These are phyloP conservation scores for Gymnothorax javanicus DNA, from an alignment of 2,797 vertebrate genomes.

Conservation along the genomic window DNA sequence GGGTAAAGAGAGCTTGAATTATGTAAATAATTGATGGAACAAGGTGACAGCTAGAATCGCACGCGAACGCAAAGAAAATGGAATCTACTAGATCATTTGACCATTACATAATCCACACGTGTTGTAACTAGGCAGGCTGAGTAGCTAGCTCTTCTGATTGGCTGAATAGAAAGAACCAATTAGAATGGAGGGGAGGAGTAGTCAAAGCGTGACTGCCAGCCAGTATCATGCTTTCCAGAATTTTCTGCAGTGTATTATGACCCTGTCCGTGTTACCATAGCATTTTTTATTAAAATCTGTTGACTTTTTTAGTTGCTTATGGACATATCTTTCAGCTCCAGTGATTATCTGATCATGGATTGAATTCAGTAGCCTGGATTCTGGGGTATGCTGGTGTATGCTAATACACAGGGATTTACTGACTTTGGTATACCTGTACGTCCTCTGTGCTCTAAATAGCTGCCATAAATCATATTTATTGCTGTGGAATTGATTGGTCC, in stretches of 20 bases:
- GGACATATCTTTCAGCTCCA: neutral
- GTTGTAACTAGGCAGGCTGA: constrained; percentile 32
- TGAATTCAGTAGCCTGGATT: neutral
- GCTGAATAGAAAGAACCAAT: constrained; percentile 24
- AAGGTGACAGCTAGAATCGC: neutral
- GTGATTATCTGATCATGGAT: neutral
- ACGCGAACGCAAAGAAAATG: neutral
- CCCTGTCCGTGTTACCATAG: neutral
- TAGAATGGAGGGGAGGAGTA: constrained; percentile 17
- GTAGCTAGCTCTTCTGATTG: constrained; percentile 31
- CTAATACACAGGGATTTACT: constrained; percentile 1
- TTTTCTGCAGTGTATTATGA: neutral
- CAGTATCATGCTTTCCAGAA: constrained; percentile 1
- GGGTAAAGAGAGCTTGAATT: neutral
- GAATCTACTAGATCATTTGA: neutral
- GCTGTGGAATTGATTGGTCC: neutral
- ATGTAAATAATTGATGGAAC: neutral
- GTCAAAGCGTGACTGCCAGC: constrained; percentile 8
- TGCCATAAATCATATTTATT: constrained; percentile 1
- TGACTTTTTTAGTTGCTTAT: neutral
- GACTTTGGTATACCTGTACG: neutral
- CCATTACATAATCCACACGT: constrained; percentile 29
- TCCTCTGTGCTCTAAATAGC: neutral
- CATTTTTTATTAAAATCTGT: neutral
- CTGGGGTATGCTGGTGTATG: neutral